These are phyloP conservation scores for Oreortyx pictus DNA, from an alignment of 2,797 vertebrate genomes.

Conservation along the genomic window DNA sequence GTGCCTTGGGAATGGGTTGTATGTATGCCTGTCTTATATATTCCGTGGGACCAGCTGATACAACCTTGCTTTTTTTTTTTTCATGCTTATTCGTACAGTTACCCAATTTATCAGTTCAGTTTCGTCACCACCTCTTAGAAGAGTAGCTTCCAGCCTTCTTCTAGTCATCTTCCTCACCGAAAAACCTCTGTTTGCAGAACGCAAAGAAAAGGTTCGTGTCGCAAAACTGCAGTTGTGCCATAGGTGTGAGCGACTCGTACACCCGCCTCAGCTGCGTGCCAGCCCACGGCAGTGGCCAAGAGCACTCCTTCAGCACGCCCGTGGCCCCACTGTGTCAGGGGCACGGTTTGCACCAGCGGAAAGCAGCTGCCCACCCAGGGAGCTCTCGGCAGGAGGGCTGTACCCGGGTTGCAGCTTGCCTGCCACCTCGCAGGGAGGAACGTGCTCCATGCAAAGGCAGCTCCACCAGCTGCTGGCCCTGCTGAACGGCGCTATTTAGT, in stretches of 20 bases:
- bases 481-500: accelerated
- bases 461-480: accelerated
- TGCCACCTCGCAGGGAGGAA: not conserved
- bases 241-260: accelerated
- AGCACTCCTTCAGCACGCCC: accelerated
- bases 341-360: accelerated
- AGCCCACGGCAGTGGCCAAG: not conserved
- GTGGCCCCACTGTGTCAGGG: accelerated
- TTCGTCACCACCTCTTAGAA: constrained; percentile 25
- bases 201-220: not conserved
- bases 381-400: accelerated
- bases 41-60: not conserved
- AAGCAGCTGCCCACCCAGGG: accelerated
- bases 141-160: constrained; percentile 21
- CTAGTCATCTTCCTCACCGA: not conserved
- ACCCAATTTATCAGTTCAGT: not conserved
- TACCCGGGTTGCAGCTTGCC: not conserved
- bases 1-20: not conserved
- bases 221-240: accelerated
- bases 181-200: not conserved
- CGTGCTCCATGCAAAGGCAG: accelerated
- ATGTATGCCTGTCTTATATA: not conserved
- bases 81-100: not conserved
- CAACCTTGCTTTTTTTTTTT: constrained; percentile 14
- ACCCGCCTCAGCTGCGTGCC: accelerated